Conservation (phyloP, 2,113 vertebrate genomes). For the Gambusia holbrooki region DNA sequence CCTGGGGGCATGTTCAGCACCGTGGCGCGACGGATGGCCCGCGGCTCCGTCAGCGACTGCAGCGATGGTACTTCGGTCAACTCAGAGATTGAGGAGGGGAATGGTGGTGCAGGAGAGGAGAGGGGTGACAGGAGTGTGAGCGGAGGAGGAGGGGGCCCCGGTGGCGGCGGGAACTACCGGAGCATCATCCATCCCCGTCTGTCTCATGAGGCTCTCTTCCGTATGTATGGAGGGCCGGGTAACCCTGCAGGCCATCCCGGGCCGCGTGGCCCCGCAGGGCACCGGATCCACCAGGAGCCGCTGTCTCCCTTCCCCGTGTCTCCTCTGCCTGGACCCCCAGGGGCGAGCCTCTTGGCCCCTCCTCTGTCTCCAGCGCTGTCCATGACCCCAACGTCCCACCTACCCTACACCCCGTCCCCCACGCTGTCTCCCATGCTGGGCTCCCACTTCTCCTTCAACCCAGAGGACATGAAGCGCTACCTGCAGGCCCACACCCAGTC, state of each 20-base stretch:
- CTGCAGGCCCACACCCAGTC: conserved; percentile 92
- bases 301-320: conserved; percentile 90
- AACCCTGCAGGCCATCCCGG: conserved; percentile 65
- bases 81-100: conserved; percentile 88
- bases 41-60: conserved; percentile 90
- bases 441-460: conserved; percentile 92
- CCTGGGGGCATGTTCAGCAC: conserved; percentile 83
- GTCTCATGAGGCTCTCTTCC: conserved; percentile 85
- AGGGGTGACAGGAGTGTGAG: conserved; percentile 64
- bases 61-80: conserved; percentile 89
- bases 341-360: conserved; percentile 82
- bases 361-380: conserved; percentile 88
- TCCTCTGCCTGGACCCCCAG: conserved; percentile 84
- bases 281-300: conserved; percentile 86
- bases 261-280: conserved; percentile 74
- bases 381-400: conserved; percentile 87
- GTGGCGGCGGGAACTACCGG: conserved; percentile 77
- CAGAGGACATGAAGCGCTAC: conserved; percentile 94
- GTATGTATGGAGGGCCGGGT: conserved; percentile 82
- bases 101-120: conserved; percentile 76
- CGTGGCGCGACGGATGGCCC: conserved; percentile 84
- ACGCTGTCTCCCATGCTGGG: conserved; percentile 90
- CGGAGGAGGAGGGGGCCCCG: conserved; percentile 63
- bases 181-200: conserved; percentile 84
- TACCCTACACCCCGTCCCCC: conserved; percentile 90